A percentile compares a stretch with the other conserved stretches of the same genome.
These are phyloP conservation scores for Pseudopleuronectes americanus DNA, from an alignment of 2,797 vertebrate species.

Conservation along the genomic window DNA sequence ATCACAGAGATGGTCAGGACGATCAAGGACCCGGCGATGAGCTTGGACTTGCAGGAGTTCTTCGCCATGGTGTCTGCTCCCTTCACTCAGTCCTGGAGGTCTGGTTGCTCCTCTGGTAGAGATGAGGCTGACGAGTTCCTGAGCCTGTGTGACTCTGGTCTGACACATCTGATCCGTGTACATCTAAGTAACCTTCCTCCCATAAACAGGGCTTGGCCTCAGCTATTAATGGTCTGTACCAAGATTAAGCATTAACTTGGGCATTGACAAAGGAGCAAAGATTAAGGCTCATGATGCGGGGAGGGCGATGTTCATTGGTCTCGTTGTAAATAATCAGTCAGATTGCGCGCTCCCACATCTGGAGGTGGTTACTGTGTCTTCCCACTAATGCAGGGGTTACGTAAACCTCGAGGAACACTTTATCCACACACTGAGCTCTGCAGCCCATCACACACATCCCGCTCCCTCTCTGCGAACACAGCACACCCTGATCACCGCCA, in stretches of 20 bases:
- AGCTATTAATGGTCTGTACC: slow-evolving; percentile 44
- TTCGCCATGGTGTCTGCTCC: slow-evolving; percentile 81
- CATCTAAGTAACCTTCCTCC: slow-evolving; percentile 55
- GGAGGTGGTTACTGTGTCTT: slow-evolving; percentile 69
- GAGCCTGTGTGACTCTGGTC: slow-evolving; percentile 24
- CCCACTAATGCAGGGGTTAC: slow-evolving; percentile 59
- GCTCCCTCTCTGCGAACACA: slow-evolving; percentile 27
- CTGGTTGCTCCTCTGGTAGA: not conserved
- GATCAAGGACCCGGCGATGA: slow-evolving; percentile 71
- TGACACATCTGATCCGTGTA: slow-evolving; percentile 27
- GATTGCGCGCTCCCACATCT: slow-evolving; percentile 73
- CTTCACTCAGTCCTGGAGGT: slow-evolving; percentile 14
- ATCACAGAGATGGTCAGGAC: slow-evolving; percentile 77
- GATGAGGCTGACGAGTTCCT: slow-evolving; percentile 27
- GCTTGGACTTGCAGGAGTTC: slow-evolving; percentile 83
- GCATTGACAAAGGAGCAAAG: slow-evolving; percentile 61
- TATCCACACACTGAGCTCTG: slow-evolving; percentile 34
- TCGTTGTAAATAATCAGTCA: slow-evolving; percentile 52
- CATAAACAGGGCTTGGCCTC: slow-evolving; percentile 69
- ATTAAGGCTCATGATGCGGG: slow-evolving; percentile 38
- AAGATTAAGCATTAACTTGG: slow-evolving; percentile 82
- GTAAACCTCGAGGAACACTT: slow-evolving; percentile 58
- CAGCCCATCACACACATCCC: slow-evolving; percentile 35
- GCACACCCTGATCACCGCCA: not conserved
- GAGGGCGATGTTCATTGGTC: slow-evolving; percentile 52